A percentile compares a stretch with the other conserved stretches of the same genome.
phyloP scores from a whole-genome alignment of 2,113 vertebrate genomes.

The Serinus canaria region DNA sequence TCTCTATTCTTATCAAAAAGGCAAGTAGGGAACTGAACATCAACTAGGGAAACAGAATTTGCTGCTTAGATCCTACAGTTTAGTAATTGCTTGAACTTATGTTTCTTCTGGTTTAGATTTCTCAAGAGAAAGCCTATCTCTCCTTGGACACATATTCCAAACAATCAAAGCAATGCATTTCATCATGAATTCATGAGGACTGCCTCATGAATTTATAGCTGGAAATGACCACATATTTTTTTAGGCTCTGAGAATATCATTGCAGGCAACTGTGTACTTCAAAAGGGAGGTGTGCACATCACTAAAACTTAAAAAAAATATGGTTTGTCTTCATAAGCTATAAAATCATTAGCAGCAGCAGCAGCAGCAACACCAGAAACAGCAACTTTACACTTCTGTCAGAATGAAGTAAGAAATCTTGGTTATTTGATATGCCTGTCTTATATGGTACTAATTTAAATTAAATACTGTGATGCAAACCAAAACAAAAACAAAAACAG shows the following conservation, averaged over 20 bases:
- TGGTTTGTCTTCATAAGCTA: neutral
- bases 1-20: neutral
- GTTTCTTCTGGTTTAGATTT: neutral
- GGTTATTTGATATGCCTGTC: neutral
- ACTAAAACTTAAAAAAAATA: neutral
- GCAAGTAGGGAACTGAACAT: neutral
- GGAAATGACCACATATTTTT: neutral
- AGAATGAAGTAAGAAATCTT: neutral
- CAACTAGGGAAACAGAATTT: neutral
- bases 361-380: neutral
- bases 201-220: neutral
- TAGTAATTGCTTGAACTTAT: neutral
- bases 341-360: neutral
- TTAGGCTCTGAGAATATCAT: neutral
- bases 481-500: neutral
- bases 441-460: neutral
- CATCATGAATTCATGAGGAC: neutral
- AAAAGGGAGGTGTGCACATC: neutral
- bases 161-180: neutral
- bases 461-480: neutral
- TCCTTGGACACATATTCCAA: neutral
- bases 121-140: neutral
- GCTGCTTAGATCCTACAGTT: neutral
- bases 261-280: neutral
- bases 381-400: neutral